Percentiles rank a stretch among this genome's conserved stretches.
Evolutionary conservation across 1,140 invertebrate species (phyloP).

Genomic region (Orchestia grillus): DNA sequence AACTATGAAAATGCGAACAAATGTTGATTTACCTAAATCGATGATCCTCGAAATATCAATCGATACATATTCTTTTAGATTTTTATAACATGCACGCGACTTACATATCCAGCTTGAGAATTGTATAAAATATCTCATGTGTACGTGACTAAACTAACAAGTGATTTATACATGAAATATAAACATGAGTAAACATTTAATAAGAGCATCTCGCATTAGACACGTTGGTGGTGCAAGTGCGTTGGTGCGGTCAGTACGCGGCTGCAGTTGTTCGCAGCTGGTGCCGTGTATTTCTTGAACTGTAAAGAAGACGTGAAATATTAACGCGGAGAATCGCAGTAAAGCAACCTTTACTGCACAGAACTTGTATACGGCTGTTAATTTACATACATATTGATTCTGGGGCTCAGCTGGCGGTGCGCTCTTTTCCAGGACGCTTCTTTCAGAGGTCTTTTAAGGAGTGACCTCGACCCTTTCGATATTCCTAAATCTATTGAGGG

Average conservation of each 20-base stretch:
- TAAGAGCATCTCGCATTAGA: too few relatives aligned
- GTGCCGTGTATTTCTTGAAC: background rate
- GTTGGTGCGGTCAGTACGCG: background rate
- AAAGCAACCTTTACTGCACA: slow-evolving; percentile 22
- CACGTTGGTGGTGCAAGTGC: background rate
- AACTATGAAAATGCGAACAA: too few relatives aligned
- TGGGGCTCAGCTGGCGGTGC: slow-evolving; percentile 25
- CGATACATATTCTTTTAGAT: background rate
- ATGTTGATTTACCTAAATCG: too few relatives aligned
- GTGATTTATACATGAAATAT: too few relatives aligned
- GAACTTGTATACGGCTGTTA: slow-evolving; percentile 50
- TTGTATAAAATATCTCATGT: background rate
- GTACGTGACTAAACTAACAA: too few relatives aligned
- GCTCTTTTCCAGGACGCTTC: background rate
- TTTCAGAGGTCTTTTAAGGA: slow-evolving; percentile 1
- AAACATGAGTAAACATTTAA: too few relatives aligned
- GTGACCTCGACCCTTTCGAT: background rate
- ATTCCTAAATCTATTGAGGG: slow-evolving; percentile 1
- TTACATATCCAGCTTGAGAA: too few relatives aligned
- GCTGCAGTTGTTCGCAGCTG: background rate
- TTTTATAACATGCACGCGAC: background rate
- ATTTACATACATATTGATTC: slow-evolving; percentile 57
- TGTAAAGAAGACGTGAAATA: background rate
- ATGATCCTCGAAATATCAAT: too few relatives aligned
- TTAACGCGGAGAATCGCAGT: background rate